phyloP scores from a whole-genome alignment of 2,888 invertebrate species.

The Ectemnius cavifrons region DNA sequence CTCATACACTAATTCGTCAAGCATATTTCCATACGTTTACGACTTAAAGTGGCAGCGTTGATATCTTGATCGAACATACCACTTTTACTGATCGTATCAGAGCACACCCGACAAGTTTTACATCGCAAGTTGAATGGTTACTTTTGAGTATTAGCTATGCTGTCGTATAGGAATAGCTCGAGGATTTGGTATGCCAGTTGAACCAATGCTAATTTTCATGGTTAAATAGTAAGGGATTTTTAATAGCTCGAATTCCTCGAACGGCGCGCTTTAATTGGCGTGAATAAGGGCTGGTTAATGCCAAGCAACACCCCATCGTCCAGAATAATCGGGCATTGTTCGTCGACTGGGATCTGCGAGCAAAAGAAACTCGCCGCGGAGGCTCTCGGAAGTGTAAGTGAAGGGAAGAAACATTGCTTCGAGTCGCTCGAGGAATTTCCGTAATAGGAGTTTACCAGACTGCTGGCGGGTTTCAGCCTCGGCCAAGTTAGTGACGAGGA shows the following conservation, averaged over 20 bases:
- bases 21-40: too few relatives aligned
- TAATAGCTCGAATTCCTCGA: not conserved
- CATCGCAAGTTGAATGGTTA: too few relatives aligned
- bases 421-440: constrained; percentile 19
- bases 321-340: constrained; percentile 2
- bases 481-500: constrained; percentile 4
- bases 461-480: constrained; percentile 11
- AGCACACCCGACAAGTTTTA: too few relatives aligned
- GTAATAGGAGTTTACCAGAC: constrained; percentile 21
- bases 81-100: too few relatives aligned
- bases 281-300: not conserved
- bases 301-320: not conserved
- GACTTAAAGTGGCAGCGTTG: too few relatives aligned
- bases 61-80: too few relatives aligned
- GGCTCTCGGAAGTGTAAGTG: constrained; percentile 1
- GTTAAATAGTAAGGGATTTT: too few relatives aligned
- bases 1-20: too few relatives aligned
- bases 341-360: not conserved
- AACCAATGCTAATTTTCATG: too few relatives aligned
- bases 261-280: not conserved
- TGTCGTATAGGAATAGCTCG: not conserved
- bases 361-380: not conserved
- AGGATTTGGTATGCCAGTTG: too few relatives aligned
- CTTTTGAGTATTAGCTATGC: not conserved
- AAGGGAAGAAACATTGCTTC: constrained; percentile 14